Conservation (phyloP, 2,797 vertebrate genomes). For the Pelobates cultripes region DNA sequence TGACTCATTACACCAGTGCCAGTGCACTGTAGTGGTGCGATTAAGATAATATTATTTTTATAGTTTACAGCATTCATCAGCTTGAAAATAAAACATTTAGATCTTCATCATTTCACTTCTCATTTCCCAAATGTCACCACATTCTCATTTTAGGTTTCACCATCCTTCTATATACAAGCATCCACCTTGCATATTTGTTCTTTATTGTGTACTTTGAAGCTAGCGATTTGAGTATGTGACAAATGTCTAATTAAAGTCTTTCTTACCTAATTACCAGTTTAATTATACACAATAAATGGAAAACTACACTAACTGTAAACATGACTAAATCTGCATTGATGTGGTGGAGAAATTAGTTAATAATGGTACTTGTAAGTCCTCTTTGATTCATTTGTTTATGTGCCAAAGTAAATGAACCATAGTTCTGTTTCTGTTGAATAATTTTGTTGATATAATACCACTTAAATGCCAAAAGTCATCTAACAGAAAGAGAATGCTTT, state of each 20-base stretch:
- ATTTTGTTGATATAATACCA: constrained; percentile 1
- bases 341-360: constrained; percentile 37
- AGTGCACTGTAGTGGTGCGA: too few species aligned
- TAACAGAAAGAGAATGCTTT: too few species aligned
- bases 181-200: constrained; percentile 2
- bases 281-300: constrained; percentile 51
- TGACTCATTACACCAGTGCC: too few species aligned
- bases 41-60: too few species aligned
- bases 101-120: too few species aligned
- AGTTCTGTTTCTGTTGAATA: constrained; percentile 1
- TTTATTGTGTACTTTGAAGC: constrained; percentile 20
- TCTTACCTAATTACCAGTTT: constrained; percentile 43
- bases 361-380: constrained; percentile 25
- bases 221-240: constrained; percentile 29
- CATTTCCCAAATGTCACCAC: too few species aligned
- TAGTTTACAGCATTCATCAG: too few species aligned
- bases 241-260: constrained; percentile 52
- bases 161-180: neutral
- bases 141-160: too few species aligned
- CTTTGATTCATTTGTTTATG: constrained; percentile 27
- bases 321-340: constrained; percentile 26
- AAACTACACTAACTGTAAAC: constrained; percentile 43
- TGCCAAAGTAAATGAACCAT: constrained; percentile 16
- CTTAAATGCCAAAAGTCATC: neutral
- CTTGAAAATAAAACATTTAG: too few species aligned